Evolutionary conservation across 92 coral and sea anemone genomes (phyloP).

Genomic region (Desmophyllum pertusum): DNA sequence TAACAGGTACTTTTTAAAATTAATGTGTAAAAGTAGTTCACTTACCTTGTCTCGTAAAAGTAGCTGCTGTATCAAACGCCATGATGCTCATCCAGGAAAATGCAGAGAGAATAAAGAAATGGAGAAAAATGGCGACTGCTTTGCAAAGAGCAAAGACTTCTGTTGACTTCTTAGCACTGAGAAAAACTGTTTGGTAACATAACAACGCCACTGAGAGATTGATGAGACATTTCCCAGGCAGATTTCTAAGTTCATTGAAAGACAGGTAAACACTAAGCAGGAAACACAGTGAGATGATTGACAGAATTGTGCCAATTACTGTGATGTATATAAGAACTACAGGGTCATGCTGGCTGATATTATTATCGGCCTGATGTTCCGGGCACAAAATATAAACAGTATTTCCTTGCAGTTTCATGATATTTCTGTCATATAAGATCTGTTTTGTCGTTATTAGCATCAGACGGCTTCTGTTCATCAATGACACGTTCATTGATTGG

Average conservation of each 20-base stretch:
- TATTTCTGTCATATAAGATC: no score
- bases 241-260: constrained; percentile 20
- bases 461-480: not conserved
- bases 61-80: constrained; percentile 53
- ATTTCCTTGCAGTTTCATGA: not conserved
- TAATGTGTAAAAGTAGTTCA: not conserved
- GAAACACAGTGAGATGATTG: constrained; percentile 29
- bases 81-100: constrained; percentile 71
- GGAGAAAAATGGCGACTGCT: constrained; percentile 60
- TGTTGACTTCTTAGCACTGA: not conserved
- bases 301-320: not conserved
- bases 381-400: constrained; percentile 14
- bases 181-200: constrained; percentile 19
- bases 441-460: not conserved
- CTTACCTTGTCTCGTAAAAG: constrained; percentile 25
- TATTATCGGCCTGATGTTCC: not conserved
- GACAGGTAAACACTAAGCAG: constrained; percentile 11
- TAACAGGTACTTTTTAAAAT: no score
- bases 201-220: constrained; percentile 17
- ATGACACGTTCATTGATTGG: not conserved
- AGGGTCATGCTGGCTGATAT: not conserved
- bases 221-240: constrained; percentile 40
- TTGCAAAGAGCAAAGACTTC: constrained; percentile 24
- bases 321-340: not conserved
- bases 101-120: constrained; percentile 54